Conservation (phyloP, 2,113 vertebrate genomes). For the Lethenteron camtschaticum region DNA sequence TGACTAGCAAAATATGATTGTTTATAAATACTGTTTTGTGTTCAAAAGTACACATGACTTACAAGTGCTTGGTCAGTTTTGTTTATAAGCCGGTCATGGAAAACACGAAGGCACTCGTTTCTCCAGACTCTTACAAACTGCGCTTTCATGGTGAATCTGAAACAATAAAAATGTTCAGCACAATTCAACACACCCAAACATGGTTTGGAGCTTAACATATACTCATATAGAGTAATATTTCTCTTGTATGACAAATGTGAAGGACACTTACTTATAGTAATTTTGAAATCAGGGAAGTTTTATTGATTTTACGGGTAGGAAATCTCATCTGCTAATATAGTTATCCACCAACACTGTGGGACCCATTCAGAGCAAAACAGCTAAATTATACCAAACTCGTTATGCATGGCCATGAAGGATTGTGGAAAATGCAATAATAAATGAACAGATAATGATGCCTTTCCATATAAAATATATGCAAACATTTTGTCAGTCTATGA, state of each 20-base stretch:
- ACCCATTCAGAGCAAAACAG: too few relatives aligned
- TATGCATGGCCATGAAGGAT: too few relatives aligned
- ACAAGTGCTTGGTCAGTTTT: slow-evolving; percentile 58
- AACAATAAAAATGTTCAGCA: background rate
- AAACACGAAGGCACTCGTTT: slow-evolving; percentile 83
- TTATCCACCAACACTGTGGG: background rate
- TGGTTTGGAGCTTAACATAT: background rate
- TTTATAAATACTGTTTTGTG: background rate
- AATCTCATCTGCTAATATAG: background rate
- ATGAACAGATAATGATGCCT: too few relatives aligned
- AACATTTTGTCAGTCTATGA: too few relatives aligned
- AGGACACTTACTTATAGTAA: background rate
- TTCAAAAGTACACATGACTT: slow-evolving; percentile 13
- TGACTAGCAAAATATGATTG: background rate
- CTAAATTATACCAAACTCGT: too few relatives aligned
- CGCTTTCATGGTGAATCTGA: slow-evolving; percentile 43
- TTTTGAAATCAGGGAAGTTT: background rate
- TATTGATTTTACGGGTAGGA: background rate
- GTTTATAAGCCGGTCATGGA: slow-evolving; percentile 70
- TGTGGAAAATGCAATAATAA: too few relatives aligned
- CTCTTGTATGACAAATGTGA: background rate
- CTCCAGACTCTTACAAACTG: slow-evolving; percentile 88
- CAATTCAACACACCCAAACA: background rate
- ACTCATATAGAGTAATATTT: background rate
- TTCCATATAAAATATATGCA: too few relatives aligned